Evolutionary conservation across 2,888 invertebrate species (phyloP).

Genomic region (Copidosoma aretas): DNA sequence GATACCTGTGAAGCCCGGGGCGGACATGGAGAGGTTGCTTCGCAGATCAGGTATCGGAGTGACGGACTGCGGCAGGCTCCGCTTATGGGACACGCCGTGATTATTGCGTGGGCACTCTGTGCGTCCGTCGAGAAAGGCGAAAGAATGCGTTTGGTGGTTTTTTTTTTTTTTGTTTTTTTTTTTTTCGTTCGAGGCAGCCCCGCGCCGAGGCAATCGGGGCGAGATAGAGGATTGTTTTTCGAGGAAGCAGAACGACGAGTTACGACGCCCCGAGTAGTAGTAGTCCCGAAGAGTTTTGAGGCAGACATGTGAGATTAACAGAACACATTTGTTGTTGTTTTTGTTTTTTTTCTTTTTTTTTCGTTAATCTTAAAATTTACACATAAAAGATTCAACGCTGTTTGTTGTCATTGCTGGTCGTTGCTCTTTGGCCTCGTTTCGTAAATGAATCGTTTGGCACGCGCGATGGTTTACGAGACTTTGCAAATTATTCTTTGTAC

Average conservation of each 20-base stretch:
- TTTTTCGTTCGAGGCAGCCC: too few relatives aligned
- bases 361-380: too few relatives aligned
- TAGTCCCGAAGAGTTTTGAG: too few relatives aligned
- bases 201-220: too few relatives aligned
- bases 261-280: background rate
- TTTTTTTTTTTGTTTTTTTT: background rate
- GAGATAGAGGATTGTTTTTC: background rate
- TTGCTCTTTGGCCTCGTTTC: constrained; percentile 24
- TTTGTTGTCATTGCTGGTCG: constrained; percentile 37
- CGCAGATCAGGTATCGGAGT: constrained; percentile 88
- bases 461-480: too few relatives aligned
- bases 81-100: constrained; percentile 85
- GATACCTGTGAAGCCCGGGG: constrained; percentile 66
- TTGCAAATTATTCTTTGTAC: constrained; percentile 42
- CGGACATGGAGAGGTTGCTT: constrained; percentile 67
- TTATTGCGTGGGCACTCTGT: constrained; percentile 76
- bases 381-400: background rate
- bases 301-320: background rate
- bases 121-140: constrained; percentile 56
- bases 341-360: background rate
- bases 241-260: background rate
- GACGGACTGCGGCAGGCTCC: constrained; percentile 84
- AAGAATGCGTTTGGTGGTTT: constrained; percentile 55
- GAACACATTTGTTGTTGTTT: constrained; percentile 3
- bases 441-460: too few relatives aligned